Base-by-base conservation (phyloP, 2,113 vertebrate genomes). In the Lepisosteus oculatus region DNA sequence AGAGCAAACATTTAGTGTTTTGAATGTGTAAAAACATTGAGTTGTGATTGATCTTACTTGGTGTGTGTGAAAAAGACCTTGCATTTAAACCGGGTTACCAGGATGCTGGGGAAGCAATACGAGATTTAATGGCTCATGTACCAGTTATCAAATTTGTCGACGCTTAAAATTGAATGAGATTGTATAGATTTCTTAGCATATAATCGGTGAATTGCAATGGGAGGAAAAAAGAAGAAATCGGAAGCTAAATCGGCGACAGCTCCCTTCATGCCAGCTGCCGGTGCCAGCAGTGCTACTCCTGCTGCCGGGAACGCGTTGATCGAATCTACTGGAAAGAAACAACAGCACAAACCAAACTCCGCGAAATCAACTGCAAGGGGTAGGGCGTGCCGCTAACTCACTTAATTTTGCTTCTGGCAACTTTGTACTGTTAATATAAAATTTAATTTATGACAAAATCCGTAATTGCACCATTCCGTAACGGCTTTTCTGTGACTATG, bases 161-260 rank as follows among this genome's bases (percentile, higher is more conserved):
- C 29, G 29, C 29, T 29, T 29, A 1, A 29, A 29, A 29, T 29
- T 29, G 29, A 29, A 29, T 29, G 29, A 29, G 29, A 29, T 29
- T 29, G 29, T 29, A 29, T 29, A 29, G 29, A 29, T 29, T 29
- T 29, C 47, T 51, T 51, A 5, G 2, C 1, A 51, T 51, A 6
- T 29, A 55, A 51, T 55, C 47, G 17, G n/a, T n/a, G 43, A 13
- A 47, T 55, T n/a, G 66, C 6, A 54, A 97, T 98, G 96, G 95
- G 95, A 0, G 95, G 95, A 17, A 97, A 97, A 71, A 97, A 96
- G 81, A 98, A 97, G 86, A 97, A 93, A 80, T 85, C 90, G 0
- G 87, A 83, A 2, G 79, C 80, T 0, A 97, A 93, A 80, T 85
- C 90, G 0, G 87, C 83, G 2, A 79, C 80, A 0, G 82, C 81